Base-by-base conservation (phyloP, 2,113 vertebrate species). In the Psittacus erithacus region DNA sequence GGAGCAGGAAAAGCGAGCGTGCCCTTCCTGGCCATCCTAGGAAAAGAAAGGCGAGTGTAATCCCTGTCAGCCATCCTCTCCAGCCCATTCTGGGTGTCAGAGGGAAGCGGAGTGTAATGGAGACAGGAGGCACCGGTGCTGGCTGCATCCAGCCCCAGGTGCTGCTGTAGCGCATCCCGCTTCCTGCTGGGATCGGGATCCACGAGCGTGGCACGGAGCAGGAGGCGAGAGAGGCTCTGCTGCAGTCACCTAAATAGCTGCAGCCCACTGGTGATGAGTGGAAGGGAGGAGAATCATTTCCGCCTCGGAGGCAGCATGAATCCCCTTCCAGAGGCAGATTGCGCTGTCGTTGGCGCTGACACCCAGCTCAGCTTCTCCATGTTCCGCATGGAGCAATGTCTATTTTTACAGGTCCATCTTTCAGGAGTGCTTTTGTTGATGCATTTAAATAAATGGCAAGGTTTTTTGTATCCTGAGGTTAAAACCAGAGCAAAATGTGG, bases 31-130 rank as follows among this genome's bases (percentile, higher is more conserved):
- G 25, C 25, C 31, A 0, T 23, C 29, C 14, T 33, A 38, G 35
- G 80, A 6, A 50, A 43, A 3, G 67, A 8, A 3, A 17, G 53
- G 49, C 33, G 55, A 0, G 8, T 1, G 27, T 10, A 7, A 43
- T 24, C 33, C 12, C 20, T 23, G 31, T 6, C 38, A 12, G 47
- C 2, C 0, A 0, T 13, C 55, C 41, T 17, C 35, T 28, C 8
- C 67, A 2, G 15, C 2, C 27, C n/a, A 33, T 22, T 13, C 18
- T 20, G 71, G 55, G 31, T 8, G 64, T 2, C 14, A 53, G 38
- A 27, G 19, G 90, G 53, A 2, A 33, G 52, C 78, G 22, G 18
- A 10, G 39, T 1, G 31, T 4, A 2, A 2, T 5, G 7, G 59
- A 18, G 60, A 6, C 41, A 9, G 60, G 15, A 20, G 57, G 33